phyloP scores from a whole-genome alignment of 1,140 invertebrate genomes.

The Lepidurus arcticus region DNA sequence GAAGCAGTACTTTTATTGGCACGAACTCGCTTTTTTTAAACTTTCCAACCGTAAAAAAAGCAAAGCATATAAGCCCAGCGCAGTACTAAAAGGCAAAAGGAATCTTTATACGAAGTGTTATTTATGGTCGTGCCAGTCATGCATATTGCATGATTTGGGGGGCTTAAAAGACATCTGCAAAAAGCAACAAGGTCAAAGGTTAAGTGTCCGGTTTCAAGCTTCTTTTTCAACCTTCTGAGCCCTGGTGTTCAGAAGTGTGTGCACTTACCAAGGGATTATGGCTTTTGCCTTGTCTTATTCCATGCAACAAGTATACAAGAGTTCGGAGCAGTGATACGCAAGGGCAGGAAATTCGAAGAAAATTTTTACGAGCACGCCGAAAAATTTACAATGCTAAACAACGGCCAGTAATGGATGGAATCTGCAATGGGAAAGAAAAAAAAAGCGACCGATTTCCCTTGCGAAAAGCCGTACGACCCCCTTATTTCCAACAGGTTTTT shows the following conservation, averaged over 20 bases:
- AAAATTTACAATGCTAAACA: slow-evolving; percentile 6
- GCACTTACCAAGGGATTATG: neutral
- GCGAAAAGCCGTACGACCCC: no score
- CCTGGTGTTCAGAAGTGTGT: neutral
- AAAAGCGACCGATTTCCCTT: no score
- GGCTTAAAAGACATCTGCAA: slow-evolving; percentile 8
- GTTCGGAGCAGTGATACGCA: neutral
- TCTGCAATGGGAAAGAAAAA: neutral
- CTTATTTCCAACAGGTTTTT: no score
- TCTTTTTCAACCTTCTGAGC: neutral
- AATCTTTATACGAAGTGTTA: slow-evolving; percentile 12
- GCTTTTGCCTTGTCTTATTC: neutral
- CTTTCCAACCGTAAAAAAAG: neutral
- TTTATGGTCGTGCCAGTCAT: slow-evolving; percentile 9
- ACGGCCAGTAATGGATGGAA: neutral
- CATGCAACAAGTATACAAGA: neutral
- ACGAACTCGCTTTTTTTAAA: neutral
- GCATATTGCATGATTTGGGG: slow-evolving; percentile 6
- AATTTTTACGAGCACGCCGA: neutral
- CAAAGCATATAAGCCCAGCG: neutral
- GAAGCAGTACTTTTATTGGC: slow-evolving; percentile 8
- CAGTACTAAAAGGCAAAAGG: neutral
- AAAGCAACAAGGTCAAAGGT: slow-evolving; percentile 7
- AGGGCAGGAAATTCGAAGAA: neutral
- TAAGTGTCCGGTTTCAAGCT: slow-evolving; percentile 11